A percentile compares a stretch with the other conserved stretches of the same genome.
Evolutionary conservation across 2,113 vertebrate species (phyloP).

Genomic region (Turdus rufiventris): DNA sequence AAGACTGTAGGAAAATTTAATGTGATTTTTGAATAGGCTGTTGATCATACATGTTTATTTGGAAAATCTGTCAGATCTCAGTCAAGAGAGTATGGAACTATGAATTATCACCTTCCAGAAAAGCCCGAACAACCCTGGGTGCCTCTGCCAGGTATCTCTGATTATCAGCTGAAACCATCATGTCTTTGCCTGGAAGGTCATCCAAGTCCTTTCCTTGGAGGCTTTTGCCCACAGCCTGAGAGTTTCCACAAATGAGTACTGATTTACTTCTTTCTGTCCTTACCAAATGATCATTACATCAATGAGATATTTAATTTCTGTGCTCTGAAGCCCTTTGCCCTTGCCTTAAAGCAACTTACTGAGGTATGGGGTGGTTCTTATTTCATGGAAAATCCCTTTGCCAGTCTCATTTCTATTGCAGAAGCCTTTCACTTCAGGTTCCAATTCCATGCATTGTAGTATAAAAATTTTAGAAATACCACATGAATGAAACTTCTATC

Average conservation of each 20-base stretch:
- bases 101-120: not conserved
- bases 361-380: not conserved
- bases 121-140: not conserved
- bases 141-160: not conserved
- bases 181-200: not conserved
- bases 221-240: not conserved
- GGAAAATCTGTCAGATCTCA: not conserved
- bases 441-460: not conserved
- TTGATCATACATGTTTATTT: not conserved
- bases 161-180: not conserved
- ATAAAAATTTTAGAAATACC: not conserved
- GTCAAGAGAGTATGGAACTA: not conserved
- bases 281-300: not conserved
- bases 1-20: not conserved
- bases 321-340: not conserved
- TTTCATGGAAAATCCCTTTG: not conserved
- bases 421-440: not conserved
- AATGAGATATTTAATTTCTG: not conserved
- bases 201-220: not conserved
- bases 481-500: not conserved
- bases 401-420: not conserved
- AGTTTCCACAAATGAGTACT: not conserved
- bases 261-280: not conserved
- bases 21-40: not conserved
- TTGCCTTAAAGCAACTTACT: not conserved